Evolutionary conservation across 1,140 invertebrate genomes (phyloP).

Genomic region (Euwallacea fornicatus): DNA sequence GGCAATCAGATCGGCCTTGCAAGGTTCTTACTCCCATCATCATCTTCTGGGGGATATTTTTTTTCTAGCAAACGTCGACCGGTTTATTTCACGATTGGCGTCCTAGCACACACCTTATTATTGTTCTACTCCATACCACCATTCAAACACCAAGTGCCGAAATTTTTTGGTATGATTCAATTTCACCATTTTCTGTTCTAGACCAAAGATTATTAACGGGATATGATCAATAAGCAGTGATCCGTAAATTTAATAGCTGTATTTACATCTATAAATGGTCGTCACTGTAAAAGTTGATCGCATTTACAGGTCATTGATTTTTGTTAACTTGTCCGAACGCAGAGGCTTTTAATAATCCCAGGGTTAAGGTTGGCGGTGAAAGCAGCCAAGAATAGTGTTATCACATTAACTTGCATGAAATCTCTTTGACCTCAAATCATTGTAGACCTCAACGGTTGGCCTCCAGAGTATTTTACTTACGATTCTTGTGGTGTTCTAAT

Average conservation of each 20-base stretch:
- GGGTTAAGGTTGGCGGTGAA: no score
- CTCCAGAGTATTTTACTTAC: no score
- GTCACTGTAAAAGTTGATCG: not conserved
- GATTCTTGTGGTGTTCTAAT: no score
- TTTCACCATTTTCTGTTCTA: not conserved
- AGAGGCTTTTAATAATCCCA: no score
- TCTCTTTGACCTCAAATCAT: no score
- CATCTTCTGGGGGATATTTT: conserved; percentile 26
- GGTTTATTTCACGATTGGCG: conserved; percentile 27
- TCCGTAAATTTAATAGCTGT: conserved; percentile 13
- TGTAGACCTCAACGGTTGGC: no score
- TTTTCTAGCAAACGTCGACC: conserved; percentile 25
- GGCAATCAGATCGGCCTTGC: conserved; percentile 32
- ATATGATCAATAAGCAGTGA: conserved; percentile 6
- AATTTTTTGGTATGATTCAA: not conserved
- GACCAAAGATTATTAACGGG: not conserved
- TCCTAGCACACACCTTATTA: conserved; percentile 11
- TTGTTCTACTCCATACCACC: not conserved
- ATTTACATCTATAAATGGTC: not conserved
- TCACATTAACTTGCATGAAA: no score
- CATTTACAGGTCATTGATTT: not conserved
- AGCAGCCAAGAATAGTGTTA: no score
- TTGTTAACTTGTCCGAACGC: no score
- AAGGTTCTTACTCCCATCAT: conserved; percentile 37
- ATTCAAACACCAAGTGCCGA: conserved; percentile 8